A percentile compares a stretch with the other conserved stretches of the same genome.
These are phyloP conservation scores for Crotalus tigris DNA, from an alignment of 2,113 vertebrate species.

Conservation along the genomic window DNA sequence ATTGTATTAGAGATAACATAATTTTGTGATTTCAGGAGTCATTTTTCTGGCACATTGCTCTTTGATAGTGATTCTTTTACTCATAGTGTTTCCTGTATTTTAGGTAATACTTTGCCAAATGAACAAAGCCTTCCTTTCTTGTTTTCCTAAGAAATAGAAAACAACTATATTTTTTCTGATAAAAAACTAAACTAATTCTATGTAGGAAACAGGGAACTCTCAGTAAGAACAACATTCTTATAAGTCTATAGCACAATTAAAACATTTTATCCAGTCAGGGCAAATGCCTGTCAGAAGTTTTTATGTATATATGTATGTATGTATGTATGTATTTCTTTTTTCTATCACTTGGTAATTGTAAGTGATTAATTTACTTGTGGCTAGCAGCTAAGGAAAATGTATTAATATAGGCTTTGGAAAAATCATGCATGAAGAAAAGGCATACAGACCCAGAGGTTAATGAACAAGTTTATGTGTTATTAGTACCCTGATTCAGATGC, in stretches of 20 bases:
- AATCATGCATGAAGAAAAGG: not conserved
- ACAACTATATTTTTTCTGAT: not conserved
- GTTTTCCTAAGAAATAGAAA: not conserved
- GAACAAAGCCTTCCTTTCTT: not conserved
- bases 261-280: not conserved
- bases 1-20: not conserved
- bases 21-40: not conserved
- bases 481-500: not conserved
- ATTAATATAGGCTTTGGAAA: not conserved
- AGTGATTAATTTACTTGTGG: not conserved
- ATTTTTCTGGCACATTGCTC: not conserved
- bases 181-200: not conserved
- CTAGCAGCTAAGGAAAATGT: not conserved
- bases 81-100: not conserved
- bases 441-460: not conserved
- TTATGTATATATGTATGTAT: too few relatives aligned
- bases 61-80: not conserved
- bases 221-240: not conserved
- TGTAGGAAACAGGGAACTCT: not conserved
- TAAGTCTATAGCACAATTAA: not conserved
- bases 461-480: not conserved
- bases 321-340: not conserved
- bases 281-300: not conserved
- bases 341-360: not conserved
- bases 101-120: not conserved